phyloP scores from a whole-genome alignment of 2,888 invertebrate genomes.

The Drosophila tanythrix region DNA sequence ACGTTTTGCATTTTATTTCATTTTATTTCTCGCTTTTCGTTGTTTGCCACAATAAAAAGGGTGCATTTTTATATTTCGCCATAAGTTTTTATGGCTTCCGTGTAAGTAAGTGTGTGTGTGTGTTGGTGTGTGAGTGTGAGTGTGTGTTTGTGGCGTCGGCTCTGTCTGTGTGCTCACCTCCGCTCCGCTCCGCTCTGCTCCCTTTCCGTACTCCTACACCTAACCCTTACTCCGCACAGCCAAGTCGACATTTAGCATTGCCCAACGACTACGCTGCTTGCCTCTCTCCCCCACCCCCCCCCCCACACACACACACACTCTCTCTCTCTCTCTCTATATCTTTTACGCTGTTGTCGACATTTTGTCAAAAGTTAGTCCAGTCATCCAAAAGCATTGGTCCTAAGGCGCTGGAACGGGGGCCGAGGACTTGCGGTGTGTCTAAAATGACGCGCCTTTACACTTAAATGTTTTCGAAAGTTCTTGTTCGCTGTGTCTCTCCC shows the following conservation, averaged over 20 bases:
- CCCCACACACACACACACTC: background rate
- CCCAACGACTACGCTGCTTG: conserved; percentile 2
- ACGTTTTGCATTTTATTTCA: conserved; percentile 77
- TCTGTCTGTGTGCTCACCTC: conserved; percentile 1
- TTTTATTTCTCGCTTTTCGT: conserved; percentile 70
- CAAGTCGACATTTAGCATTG: conserved; percentile 34
- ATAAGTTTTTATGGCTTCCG: conserved; percentile 82
- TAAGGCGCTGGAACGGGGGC: background rate
- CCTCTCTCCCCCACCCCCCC: background rate
- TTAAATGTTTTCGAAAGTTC: conserved; percentile 66
- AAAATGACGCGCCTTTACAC: conserved; percentile 78
- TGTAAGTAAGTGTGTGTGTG: conserved; percentile 50
- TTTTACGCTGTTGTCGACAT: conserved; percentile 50
- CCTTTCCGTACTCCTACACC: background rate
- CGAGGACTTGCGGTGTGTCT: conserved; percentile 64
- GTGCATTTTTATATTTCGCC: conserved; percentile 79
- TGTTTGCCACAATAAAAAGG: conserved; percentile 80
- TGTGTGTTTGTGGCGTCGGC: conserved; percentile 64
- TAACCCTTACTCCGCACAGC: background rate
- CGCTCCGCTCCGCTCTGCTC: background rate
- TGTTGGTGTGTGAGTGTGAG: conserved; percentile 26
- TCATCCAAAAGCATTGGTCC: conserved; percentile 44
- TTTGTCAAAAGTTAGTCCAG: conserved; percentile 78
- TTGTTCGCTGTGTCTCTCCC: background rate
- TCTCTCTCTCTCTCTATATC: background rate